phyloP scores from a whole-genome alignment of 2,797 vertebrate genomes.

The Prionace glauca region DNA sequence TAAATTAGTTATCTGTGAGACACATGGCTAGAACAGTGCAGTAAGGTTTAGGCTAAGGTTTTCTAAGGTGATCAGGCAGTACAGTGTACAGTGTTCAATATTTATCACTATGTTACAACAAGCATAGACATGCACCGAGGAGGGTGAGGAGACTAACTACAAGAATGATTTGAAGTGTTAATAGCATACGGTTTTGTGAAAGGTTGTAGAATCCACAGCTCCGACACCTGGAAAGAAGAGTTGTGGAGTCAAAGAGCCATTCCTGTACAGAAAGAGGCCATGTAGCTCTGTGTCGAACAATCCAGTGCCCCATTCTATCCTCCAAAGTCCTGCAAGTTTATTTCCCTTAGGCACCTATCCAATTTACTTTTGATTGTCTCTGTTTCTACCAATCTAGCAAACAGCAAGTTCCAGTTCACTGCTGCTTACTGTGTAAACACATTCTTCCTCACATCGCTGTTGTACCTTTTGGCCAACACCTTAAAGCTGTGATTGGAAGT shows the following conservation, averaged over 20 bases:
- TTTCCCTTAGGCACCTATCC: not conserved
- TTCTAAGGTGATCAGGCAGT: not conserved
- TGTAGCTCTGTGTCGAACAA: not conserved
- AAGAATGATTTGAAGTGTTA: not conserved
- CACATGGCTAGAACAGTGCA: not conserved
- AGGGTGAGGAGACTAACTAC: not conserved
- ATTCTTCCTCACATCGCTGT: not conserved
- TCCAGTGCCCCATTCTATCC: too few species aligned
- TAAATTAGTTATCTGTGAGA: not conserved
- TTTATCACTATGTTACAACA: not conserved
- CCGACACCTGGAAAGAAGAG: not conserved
- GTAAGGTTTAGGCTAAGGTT: not conserved
- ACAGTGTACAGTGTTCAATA: not conserved
- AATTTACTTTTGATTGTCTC: not conserved
- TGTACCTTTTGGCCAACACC: not conserved
- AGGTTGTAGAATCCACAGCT: not conserved
- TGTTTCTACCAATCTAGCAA: not conserved
- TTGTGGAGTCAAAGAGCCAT: not conserved
- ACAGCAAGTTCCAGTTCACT: not conserved
- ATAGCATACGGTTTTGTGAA: not conserved
- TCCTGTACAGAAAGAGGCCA: not conserved
- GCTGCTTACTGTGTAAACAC: not conserved
- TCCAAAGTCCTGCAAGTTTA: not conserved
- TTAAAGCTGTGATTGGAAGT: not conserved
- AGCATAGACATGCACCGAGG: not conserved